phyloP scores from a whole-genome alignment of 2,888 invertebrate species.

The Euzophera pinguis region DNA sequence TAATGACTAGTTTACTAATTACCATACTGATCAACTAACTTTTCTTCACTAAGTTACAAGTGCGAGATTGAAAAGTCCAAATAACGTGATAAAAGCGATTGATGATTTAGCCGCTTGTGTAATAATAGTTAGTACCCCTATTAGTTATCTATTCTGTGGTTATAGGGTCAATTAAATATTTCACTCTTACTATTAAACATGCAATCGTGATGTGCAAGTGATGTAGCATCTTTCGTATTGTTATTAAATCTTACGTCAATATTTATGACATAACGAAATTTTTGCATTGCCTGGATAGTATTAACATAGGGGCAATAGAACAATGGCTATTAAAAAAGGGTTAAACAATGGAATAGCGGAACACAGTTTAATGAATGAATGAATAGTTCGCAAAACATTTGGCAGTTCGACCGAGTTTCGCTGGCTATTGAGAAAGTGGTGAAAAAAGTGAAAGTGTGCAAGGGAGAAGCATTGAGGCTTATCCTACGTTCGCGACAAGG shows the following conservation, averaged over 20 bases:
- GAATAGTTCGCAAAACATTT: slow-evolving; percentile 52
- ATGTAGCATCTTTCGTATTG: not conserved
- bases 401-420: slow-evolving; percentile 63
- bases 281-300: not conserved
- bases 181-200: no score
- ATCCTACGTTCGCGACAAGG: slow-evolving; percentile 34
- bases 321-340: slow-evolving; percentile 2
- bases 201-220: no score
- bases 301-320: not conserved
- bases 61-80: no score
- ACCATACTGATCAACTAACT: no score
- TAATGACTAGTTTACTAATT: no score
- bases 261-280: not conserved
- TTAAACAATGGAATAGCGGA: slow-evolving; percentile 5
- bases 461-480: slow-evolving; percentile 38
- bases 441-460: slow-evolving; percentile 70
- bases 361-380: slow-evolving; percentile 9
- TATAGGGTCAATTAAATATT: no score
- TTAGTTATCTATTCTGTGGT: no score
- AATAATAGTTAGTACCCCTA: no score
- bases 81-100: no score
- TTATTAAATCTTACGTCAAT: no score
- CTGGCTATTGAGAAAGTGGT: slow-evolving; percentile 65
- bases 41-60: no score
- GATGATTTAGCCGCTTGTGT: no score